Evolutionary conservation across 2,113 vertebrate species (phyloP).

Genomic region (Acanthisitta chloris): DNA sequence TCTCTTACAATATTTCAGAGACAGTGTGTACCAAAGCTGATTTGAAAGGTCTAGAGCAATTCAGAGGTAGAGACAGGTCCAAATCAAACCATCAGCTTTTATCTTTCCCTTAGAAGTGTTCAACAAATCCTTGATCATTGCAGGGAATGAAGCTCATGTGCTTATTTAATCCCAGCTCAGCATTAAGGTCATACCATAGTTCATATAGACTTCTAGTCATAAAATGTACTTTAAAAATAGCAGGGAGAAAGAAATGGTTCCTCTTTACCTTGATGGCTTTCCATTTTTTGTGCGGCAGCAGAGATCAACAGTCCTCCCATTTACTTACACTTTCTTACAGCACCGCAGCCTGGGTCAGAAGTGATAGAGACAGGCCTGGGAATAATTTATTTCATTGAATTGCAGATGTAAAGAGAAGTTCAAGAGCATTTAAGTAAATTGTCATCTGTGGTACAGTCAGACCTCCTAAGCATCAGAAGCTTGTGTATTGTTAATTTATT

Average conservation of each 20-base stretch:
- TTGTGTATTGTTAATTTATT: neutral
- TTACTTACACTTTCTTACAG: neutral
- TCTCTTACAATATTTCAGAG: neutral
- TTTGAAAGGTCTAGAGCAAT: neutral
- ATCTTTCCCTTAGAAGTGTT: neutral
- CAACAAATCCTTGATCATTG: neutral
- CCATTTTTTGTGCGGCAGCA: neutral
- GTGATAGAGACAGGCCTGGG: neutral
- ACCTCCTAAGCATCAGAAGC: neutral
- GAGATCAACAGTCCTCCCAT: neutral
- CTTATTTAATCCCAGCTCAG: neutral
- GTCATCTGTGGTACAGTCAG: neutral
- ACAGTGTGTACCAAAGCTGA: neutral
- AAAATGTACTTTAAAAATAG: neutral
- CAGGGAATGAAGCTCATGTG: neutral
- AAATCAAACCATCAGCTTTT: neutral
- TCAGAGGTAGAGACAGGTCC: neutral
- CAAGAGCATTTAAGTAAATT: neutral
- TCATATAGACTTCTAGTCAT: neutral
- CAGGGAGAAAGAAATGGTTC: neutral
- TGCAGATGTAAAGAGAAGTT: neutral
- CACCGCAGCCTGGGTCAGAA: neutral
- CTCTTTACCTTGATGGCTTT: neutral
- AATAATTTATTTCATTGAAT: neutral
- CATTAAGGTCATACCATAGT: neutral